These are phyloP conservation scores for Pristis pectinata DNA, from an alignment of 2,797 vertebrate genomes.

Conservation along the genomic window DNA sequence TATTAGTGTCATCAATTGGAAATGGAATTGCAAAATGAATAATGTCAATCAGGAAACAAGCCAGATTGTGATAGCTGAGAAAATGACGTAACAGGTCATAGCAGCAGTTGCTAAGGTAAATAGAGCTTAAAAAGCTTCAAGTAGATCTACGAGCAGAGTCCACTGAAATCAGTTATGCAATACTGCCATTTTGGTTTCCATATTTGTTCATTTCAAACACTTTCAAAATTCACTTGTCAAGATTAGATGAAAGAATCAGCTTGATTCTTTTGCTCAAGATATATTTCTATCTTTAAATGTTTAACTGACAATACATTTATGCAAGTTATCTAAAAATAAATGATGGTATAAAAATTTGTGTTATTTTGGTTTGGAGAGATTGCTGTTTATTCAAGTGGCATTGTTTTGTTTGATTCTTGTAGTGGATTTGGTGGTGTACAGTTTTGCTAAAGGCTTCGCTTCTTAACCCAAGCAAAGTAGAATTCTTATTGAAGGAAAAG, in stretches of 20 bases:
- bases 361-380: not conserved
- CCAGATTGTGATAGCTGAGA: conserved; percentile 14
- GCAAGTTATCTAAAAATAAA: too few relatives aligned
- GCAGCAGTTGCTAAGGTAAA: conserved; percentile 4
- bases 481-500: not conserved
- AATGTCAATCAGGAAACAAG: conserved; percentile 25
- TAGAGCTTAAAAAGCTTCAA: not conserved
- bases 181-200: not conserved
- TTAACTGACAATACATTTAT: not conserved
- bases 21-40: not conserved
- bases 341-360: not conserved
- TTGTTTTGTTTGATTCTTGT: not conserved
- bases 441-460: not conserved
- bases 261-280: not conserved
- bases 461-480: not conserved
- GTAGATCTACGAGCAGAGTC: not conserved
- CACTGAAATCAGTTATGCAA: not conserved
- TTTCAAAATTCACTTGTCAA: not conserved
- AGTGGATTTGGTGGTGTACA: too few relatives aligned
- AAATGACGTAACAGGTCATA: not conserved
- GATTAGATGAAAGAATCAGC: not conserved
- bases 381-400: not conserved
- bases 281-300: too few relatives aligned
- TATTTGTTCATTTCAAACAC: not conserved
- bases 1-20: not conserved